Evolutionary conservation across 2,797 vertebrate species (phyloP).

Genomic region (Anguilla megastoma): DNA sequence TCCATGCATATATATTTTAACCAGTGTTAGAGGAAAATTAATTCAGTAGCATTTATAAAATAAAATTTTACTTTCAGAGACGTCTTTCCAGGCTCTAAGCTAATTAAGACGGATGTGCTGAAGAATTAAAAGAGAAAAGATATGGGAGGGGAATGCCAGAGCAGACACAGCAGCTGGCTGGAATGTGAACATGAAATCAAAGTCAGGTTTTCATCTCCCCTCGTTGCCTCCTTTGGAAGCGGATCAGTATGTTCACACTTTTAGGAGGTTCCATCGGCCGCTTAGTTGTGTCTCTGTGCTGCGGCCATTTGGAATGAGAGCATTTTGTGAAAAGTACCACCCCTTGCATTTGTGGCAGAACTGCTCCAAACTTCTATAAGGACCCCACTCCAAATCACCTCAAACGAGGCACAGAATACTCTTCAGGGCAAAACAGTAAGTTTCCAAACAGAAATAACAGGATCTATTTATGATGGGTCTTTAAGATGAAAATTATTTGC

Average conservation of each 20-base stretch:
- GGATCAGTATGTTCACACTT: conserved; percentile 15
- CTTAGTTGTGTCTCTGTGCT: background rate
- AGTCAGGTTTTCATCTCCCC: conserved; percentile 30
- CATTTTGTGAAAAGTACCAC: conserved; percentile 24
- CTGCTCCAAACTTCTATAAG: background rate
- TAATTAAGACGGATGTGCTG: conserved; percentile 51
- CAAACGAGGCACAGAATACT: conserved; percentile 10
- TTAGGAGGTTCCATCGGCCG: conserved; percentile 20
- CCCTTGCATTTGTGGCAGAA: background rate
- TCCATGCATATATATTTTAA: background rate
- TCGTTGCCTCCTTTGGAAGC: conserved; percentile 14
- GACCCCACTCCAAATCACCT: conserved; percentile 23
- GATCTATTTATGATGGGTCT: background rate
- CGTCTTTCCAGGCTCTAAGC: conserved; percentile 40
- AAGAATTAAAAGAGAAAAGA: conserved; percentile 51
- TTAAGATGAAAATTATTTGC: background rate
- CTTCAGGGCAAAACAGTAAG: background rate
- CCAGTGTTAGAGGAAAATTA: conserved; percentile 23
- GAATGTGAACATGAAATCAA: conserved; percentile 43
- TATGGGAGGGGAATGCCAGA: conserved; percentile 47
- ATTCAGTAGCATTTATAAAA: conserved; percentile 37
- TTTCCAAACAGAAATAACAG: background rate
- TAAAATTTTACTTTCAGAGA: conserved; percentile 26
- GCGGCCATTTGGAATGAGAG: background rate
- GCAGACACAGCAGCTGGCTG: conserved; percentile 28